Percentiles rank a stretch among this genome's conserved stretches.
These are phyloP conservation scores for Perodicticus potto DNA, from an alignment of 2,797 vertebrate species.

Conservation along the genomic window DNA sequence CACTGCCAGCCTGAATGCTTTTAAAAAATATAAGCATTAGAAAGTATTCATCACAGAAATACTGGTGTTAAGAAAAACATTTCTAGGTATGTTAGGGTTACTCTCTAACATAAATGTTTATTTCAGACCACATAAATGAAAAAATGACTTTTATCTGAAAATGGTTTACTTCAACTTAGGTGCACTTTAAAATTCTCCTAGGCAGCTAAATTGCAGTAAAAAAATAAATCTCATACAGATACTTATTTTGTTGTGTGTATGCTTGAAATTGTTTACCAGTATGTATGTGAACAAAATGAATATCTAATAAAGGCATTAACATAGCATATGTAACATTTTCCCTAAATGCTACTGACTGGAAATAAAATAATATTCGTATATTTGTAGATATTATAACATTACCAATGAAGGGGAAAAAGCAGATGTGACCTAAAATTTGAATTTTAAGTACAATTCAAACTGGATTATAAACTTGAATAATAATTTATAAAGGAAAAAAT, in stretches of 20 bases:
- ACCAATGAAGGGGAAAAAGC: conserved; percentile 24
- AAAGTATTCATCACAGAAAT: conserved; percentile 39
- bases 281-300: conserved; percentile 16
- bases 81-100: neutral
- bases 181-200: conserved; percentile 35
- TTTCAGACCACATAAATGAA: conserved; percentile 22
- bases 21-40: conserved; percentile 15
- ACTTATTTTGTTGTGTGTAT: conserved; percentile 33
- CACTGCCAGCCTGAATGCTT: neutral
- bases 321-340: conserved; percentile 10
- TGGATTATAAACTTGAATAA: conserved; percentile 30
- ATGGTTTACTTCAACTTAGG: conserved; percentile 19
- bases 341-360: neutral
- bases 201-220: conserved; percentile 33
- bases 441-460: neutral
- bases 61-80: conserved; percentile 53
- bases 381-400: conserved; percentile 19
- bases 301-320: conserved; percentile 43
- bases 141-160: conserved; percentile 50
- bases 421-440: conserved; percentile 38
- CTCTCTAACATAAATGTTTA: conserved; percentile 60
- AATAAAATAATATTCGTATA: conserved; percentile 33
- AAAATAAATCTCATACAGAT: neutral
- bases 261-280: conserved; percentile 38
- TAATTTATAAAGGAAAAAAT: conserved; percentile 41